A percentile compares a stretch with the other conserved stretches of the same genome.
Conservation (phyloP, 2,113 vertebrate genomes). For the Oryzias celebensis region DNA sequence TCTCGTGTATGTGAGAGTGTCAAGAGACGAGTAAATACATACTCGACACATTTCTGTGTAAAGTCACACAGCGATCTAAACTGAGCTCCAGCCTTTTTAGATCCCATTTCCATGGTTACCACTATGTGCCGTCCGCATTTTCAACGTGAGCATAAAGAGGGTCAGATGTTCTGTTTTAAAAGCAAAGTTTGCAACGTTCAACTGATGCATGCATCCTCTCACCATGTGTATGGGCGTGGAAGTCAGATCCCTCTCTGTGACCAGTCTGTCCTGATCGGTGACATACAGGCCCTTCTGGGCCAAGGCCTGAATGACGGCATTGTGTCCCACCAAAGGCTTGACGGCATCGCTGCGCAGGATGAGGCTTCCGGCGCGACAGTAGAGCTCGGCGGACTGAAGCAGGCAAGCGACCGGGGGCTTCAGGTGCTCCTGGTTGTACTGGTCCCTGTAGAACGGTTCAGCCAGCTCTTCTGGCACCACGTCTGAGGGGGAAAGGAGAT, state of each 20-base stretch:
- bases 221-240: slow-evolving; percentile 96
- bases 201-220: slow-evolving; percentile 56
- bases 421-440: slow-evolving; percentile 97
- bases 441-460: slow-evolving; percentile 94
- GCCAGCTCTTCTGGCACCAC: slow-evolving; percentile 89
- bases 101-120: slow-evolving; percentile 9
- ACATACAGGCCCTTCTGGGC: slow-evolving; percentile 98
- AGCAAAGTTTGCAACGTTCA: neutral
- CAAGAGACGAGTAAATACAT: too few species aligned
- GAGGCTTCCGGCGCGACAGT: slow-evolving; percentile 95
- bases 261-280: slow-evolving; percentile 93
- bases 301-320: slow-evolving; percentile 96
- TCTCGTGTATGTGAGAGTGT: too few species aligned
- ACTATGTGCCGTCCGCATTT: neutral
- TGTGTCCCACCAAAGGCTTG: slow-evolving; percentile 93
- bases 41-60: too few species aligned
- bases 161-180: neutral
- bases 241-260: slow-evolving; percentile 93
- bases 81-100: slow-evolving; percentile 5
- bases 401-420: slow-evolving; percentile 92
- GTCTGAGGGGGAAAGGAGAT: slow-evolving; percentile 73
- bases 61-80: slow-evolving; percentile 1
- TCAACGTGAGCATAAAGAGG: neutral
- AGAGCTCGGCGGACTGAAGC: slow-evolving; percentile 94
- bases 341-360: slow-evolving; percentile 96